Percentiles rank a stretch among this genome's conserved stretches.
These are phyloP conservation scores for Drosophila borborema DNA, from an alignment of 2,888 invertebrate species.

Conservation along the genomic window DNA sequence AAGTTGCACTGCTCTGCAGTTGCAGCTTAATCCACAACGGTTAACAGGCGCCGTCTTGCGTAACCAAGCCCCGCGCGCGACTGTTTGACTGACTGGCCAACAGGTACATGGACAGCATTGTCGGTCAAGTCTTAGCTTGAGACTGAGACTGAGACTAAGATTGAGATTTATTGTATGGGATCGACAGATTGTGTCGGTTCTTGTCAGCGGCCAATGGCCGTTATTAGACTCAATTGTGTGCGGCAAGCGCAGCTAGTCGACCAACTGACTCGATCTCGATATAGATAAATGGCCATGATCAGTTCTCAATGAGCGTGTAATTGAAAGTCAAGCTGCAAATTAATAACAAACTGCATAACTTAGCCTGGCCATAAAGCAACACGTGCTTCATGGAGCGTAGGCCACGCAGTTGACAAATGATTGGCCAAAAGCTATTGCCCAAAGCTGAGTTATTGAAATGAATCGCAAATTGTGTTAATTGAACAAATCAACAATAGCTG, in stretches of 20 bases:
- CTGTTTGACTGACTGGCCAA: conserved; percentile 19
- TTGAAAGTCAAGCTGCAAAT: conserved; percentile 30
- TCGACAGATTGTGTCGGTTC: conserved; percentile 47
- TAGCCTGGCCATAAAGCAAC: conserved; percentile 24
- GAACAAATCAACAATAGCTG: conserved; percentile 15
- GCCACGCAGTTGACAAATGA: conserved; percentile 45
- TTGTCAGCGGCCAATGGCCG: conserved; percentile 7
- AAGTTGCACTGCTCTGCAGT: neutral
- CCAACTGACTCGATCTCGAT: conserved; percentile 18
- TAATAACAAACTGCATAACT: conserved; percentile 5
- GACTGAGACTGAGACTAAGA: neutral
- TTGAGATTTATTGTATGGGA: conserved; percentile 6
- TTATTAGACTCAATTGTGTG: conserved; percentile 37
- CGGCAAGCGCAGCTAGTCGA: conserved; percentile 29
- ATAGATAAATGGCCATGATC: conserved; percentile 10
- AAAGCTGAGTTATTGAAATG: conserved; percentile 23
- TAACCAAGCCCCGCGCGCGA: conserved; percentile 33
- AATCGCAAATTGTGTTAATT: conserved; percentile 24
- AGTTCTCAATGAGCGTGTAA: conserved; percentile 29
- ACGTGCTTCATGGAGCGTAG: conserved; percentile 47
- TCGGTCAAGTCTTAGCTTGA: conserved; percentile 18
- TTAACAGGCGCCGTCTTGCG: conserved; percentile 48
- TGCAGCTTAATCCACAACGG: conserved; percentile 17
- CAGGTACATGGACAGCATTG: neutral
- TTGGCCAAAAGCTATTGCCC: conserved; percentile 35